Base-by-base conservation (phyloP, 2,888 invertebrate genomes). In the Seira sanloemensis region DNA sequence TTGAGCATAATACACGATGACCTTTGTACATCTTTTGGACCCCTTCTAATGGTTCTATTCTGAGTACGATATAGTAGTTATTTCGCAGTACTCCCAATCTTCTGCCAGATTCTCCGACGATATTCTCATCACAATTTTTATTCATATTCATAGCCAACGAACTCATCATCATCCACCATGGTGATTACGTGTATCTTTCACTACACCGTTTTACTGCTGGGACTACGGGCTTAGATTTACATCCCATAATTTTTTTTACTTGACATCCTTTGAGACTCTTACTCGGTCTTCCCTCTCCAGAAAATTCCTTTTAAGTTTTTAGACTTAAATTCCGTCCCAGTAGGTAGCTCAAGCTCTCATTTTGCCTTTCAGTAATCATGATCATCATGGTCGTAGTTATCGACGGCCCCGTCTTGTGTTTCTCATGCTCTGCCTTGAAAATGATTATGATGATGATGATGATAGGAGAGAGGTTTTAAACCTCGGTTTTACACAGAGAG, bases 381-480 rank as follows among this genome's bases (percentile, higher is more conserved):
- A 37, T 37, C 37, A 37, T 37, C 37, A 4, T 37, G 5, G 37
- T 37, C 37, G n/a, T n/a, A n/a, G 37, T 37, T 12, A 37, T 37
- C 37, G 4, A 37, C 37, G 37, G 66, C 37, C 65, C 46, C 66
- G 23, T 46, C 7, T 19, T 23, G 23, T 24, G 27, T 50, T 62
- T 16, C 26, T 7, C 12, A 12, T 25, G 21, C 9, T 26, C 26
- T 27, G 9, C n/a, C n/a, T 24, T 1, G n/a, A 26, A 46, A 46
- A 46, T 71, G 71, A 5, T 54, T 74, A 58, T 74, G 58, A 74
- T 62, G 62, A 26, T 54, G 27, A 62, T 62, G 23, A 58, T 69
- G 69, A 69, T 27, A 25, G 26, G 27, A 68, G 62, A 71, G 71
- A 54, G 69, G 78, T 37, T 78, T 71, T 71, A 71, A 69, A 69